These are phyloP conservation scores for Todiramphus chloris DNA, from an alignment of 2,113 vertebrate species.

Conservation along the genomic window DNA sequence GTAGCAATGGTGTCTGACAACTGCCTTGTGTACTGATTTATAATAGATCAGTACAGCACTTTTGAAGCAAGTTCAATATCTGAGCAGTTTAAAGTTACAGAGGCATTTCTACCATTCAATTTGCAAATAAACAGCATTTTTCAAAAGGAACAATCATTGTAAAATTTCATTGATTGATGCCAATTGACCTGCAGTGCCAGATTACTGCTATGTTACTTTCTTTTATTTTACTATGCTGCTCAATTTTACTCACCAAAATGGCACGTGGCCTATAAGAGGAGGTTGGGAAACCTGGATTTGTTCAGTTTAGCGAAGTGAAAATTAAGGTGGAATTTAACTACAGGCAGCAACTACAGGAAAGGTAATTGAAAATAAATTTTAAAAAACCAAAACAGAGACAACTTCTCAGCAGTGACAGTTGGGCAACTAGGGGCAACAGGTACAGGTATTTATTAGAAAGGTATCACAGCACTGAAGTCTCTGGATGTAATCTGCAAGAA, in stretches of 20 bases:
- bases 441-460: background rate
- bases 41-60: background rate
- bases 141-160: background rate
- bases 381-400: background rate
- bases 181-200: background rate
- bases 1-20: background rate
- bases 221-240: background rate
- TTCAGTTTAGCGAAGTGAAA: background rate
- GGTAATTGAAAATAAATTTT: background rate
- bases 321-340: background rate
- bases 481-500: background rate
- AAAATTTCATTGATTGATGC: background rate
- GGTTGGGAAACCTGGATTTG: background rate
- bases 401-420: background rate
- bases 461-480: background rate
- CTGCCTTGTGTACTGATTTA: background rate
- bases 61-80: background rate
- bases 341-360: background rate
- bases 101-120: background rate
- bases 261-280: background rate
- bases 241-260: background rate
- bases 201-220: background rate
- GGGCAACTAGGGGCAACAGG: background rate
- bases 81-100: background rate
- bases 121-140: background rate